Percentiles rank a stretch among this genome's conserved stretches.
phyloP scores from a whole-genome alignment of 2,888 invertebrate genomes.

The Caenorhabditis wallacei region DNA sequence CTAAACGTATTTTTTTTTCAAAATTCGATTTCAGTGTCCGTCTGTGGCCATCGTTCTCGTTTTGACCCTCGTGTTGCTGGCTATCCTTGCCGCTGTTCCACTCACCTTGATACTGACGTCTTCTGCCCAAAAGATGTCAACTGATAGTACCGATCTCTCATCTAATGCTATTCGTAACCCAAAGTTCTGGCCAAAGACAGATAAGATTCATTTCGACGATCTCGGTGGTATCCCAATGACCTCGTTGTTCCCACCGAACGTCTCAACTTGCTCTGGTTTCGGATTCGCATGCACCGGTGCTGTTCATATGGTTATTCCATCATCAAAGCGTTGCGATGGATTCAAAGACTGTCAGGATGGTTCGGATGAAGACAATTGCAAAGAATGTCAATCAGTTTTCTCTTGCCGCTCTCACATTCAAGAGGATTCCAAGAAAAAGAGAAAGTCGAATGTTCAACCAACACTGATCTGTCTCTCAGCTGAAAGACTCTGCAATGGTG shows the following conservation, averaged over 20 bases:
- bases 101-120: slow-evolving; percentile 50
- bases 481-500: slow-evolving; percentile 74
- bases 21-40: slow-evolving; percentile 67
- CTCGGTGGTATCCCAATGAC: slow-evolving; percentile 65
- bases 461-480: slow-evolving; percentile 60
- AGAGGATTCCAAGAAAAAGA: slow-evolving; percentile 25
- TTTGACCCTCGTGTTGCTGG: slow-evolving; percentile 62
- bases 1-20: too few species aligned
- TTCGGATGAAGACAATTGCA: slow-evolving; percentile 75
- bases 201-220: slow-evolving; percentile 52
- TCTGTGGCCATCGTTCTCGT: slow-evolving; percentile 69
- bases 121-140: slow-evolving; percentile 50
- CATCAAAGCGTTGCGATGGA: slow-evolving; percentile 76
- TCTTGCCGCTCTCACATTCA: slow-evolving; percentile 67
- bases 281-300: slow-evolving; percentile 77
- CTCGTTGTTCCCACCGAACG: slow-evolving; percentile 74
- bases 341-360: slow-evolving; percentile 74
- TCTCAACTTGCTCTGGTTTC: slow-evolving; percentile 76
- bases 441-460: slow-evolving; percentile 34
- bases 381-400: slow-evolving; percentile 77
- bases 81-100: slow-evolving; percentile 68
- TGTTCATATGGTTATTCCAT: slow-evolving; percentile 70
- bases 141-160: slow-evolving; percentile 44
- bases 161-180: slow-evolving; percentile 30
- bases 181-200: slow-evolving; percentile 60